Evolutionary conservation across 2,113 vertebrate genomes (phyloP), one percentile per base, ranked within the genome.

Genomic region (Sterrhoptilus dennistouni): DNA sequence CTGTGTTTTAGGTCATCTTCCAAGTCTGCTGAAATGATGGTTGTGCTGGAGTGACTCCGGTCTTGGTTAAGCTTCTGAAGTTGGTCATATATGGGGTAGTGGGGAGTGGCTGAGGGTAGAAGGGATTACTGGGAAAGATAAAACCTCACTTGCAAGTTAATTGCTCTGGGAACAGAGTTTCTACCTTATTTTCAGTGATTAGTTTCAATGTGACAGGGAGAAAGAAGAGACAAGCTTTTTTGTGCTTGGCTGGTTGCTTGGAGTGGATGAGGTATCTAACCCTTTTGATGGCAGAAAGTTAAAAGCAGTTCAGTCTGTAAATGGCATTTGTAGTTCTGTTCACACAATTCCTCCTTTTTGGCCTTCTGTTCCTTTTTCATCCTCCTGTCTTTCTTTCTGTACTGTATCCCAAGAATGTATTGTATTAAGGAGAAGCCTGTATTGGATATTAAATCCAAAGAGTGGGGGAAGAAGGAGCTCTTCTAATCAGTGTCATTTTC

Each of bases 141-240:
- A 88, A 87, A 64, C 28, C 24, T 95, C 25, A 2, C 72, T 84
- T 78, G 59, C 22, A 16, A 4, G 40, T 90, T 93, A 86, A 87
- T 93, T 95, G 68, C 71, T 83, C 60, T 60, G 74, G 77, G 87
- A 82, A 35, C 61, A 61, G 9, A 3, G 38, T 88, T 91, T 91
- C 80, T 84, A 44, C 82, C 63, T 86, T 87, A 68, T 95, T 96
- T 88, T 94, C 47, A 9, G 49, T 92, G 95, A 91, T 96, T 92
- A 89, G 84, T 89, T 93, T 96, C 68, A 86, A 64, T 52, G 75
- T 92, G 94, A 95, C 77, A 71, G 84, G 76, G 57, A 79, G 70
- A 77, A 88, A 91, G 89, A 88, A 20, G 68, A 87, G 59, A 44
- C 36, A 64, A 88, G 78, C 63, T 83, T 89, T 93, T 94, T 90